phyloP scores from a whole-genome alignment of 1,140 invertebrate species.

The Heliothis virescens region DNA sequence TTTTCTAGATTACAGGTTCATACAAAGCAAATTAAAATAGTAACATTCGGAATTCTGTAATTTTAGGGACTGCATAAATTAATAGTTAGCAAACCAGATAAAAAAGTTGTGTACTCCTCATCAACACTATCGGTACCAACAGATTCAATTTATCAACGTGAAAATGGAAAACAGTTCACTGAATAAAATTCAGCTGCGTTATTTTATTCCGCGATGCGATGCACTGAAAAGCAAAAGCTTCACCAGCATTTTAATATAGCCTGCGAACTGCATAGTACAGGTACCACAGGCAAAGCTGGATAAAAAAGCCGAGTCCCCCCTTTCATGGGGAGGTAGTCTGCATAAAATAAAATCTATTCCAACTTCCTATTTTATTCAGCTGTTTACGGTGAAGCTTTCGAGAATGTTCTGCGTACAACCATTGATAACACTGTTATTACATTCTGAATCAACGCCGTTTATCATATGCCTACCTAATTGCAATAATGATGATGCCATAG shows the following conservation, averaged over 20 bases:
- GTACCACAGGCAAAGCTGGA: background rate
- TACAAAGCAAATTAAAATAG: background rate
- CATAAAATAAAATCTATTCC: constrained; percentile 39
- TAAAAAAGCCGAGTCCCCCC: constrained; percentile 26
- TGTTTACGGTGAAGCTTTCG: constrained; percentile 9
- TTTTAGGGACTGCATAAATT: no score
- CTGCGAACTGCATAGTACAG: constrained; percentile 13
- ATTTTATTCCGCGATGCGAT: constrained; percentile 18
- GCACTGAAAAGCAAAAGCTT: constrained; percentile 19
- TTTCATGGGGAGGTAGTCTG: constrained; percentile 9
- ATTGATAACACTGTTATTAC: background rate
- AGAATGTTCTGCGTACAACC: constrained; percentile 13
- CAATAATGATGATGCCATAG: constrained; percentile 1
- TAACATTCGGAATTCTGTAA: no score
- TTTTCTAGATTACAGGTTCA: background rate
- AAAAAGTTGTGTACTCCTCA: background rate
- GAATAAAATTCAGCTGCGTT: constrained; percentile 22
- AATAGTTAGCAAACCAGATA: no score
- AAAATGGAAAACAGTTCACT: background rate
- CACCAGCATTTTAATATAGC: constrained; percentile 21
- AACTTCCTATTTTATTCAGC: constrained; percentile 28
- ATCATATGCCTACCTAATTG: background rate
- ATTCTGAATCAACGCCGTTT: background rate
- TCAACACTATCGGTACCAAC: background rate
- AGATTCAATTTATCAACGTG: constrained; percentile 6